Conservation (phyloP, 2,113 vertebrate species). For the Falco punctatus region DNA sequence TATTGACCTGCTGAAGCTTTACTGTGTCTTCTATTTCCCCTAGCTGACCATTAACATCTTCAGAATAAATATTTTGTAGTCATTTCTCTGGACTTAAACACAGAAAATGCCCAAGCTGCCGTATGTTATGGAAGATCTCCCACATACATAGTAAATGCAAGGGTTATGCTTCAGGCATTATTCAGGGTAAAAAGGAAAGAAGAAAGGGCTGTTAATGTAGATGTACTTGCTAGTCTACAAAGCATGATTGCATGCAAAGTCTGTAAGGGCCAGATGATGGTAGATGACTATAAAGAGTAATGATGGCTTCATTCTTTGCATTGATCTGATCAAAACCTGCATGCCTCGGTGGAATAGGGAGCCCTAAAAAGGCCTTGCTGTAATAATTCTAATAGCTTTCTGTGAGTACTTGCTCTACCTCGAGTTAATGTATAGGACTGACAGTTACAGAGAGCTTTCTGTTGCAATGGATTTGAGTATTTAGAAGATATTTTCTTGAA, state of each 20-base stretch:
- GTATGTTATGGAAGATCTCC: not conserved
- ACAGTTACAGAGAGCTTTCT: not conserved
- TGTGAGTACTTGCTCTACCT: not conserved
- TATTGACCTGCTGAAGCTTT: not conserved
- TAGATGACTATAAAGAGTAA: not conserved
- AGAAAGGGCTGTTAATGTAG: not conserved
- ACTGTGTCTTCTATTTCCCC: not conserved
- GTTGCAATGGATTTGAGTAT: not conserved
- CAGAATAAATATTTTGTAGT: not conserved
- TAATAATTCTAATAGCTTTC: not conserved
- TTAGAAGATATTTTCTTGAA: not conserved
- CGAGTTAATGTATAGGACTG: not conserved
- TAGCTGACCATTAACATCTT: not conserved
- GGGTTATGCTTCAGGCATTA: not conserved
- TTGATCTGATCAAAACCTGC: not conserved
- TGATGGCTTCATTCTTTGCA: not conserved
- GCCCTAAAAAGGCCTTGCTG: not conserved
- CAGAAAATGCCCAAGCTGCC: too few relatives aligned
- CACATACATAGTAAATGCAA: not conserved
- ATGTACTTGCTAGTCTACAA: not conserved
- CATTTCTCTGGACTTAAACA: not conserved
- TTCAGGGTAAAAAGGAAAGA: not conserved
- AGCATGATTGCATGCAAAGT: not conserved
- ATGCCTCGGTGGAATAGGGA: fast-evolving
- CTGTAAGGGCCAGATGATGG: not conserved